Base-by-base conservation (phyloP, 2,113 vertebrate species). In the Lepisosteus oculatus region DNA sequence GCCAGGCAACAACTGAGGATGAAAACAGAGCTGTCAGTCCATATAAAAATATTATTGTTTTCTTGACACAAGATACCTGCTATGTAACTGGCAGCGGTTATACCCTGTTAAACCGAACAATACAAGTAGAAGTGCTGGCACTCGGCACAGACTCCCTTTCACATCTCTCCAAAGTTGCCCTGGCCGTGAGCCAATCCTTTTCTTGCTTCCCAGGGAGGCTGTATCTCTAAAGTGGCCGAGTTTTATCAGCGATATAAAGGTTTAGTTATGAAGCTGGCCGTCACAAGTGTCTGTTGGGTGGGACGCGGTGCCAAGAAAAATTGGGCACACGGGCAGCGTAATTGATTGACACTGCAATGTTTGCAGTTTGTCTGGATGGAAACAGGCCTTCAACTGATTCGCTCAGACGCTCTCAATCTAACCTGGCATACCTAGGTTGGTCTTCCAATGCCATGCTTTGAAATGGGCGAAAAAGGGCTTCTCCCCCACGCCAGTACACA, bases 41-140 rank as follows among this genome's bases (percentile, higher is more conserved):
- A 75, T 86, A 84, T 78, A 73, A 90, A 92, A 90, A 91, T 90
- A 89, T 90, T 90, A 84, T 83, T 78, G 77, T 81, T 87, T 82
- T 68, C 79, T 76, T 80, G 76, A 86, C 86, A 83, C 86, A 86
- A 89, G 90, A 86, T 84, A 86, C 87, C 79, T 88, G 87, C 80
- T 82, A 83, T 83, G 76, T 78, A 79, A 80, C 80, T 87, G 85
- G 82, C 87, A 81, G 61, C 77, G 76, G 81, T 80, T 86, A 75
- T 74, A 81, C 79, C 74, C 78, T 84, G 77, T 82, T 86, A 85
- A 89, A 77, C 84, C 84, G 86, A 84, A 88, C 82, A 85, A 84
- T 83, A 81, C 15, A 55, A 71, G 75, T 68, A 66, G 74, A 76
- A 69, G 62, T 57, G 72, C 81, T 82, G 77, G 78, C 67, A 55